Evolutionary conservation across 2,113 vertebrate genomes (phyloP).

Genomic region (Spea bombifrons): DNA sequence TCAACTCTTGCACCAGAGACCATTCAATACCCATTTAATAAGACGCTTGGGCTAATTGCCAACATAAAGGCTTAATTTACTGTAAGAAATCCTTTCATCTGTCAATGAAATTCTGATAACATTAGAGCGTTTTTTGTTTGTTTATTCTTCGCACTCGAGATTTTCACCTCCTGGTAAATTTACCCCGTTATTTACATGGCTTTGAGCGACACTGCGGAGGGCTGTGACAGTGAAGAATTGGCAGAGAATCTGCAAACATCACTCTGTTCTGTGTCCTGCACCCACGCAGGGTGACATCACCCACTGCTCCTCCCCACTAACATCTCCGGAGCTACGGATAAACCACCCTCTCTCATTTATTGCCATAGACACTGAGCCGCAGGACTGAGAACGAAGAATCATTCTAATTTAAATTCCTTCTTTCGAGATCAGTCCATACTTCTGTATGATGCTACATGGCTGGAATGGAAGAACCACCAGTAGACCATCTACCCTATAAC

Average conservation of each 20-base stretch:
- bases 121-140: not conserved
- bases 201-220: too few species aligned
- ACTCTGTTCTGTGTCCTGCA: constrained; percentile 14
- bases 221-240: not conserved
- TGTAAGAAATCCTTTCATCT: too few species aligned
- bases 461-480: not conserved
- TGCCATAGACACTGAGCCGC: not conserved
- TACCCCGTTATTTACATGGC: too few species aligned
- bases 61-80: too few species aligned
- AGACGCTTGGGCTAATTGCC: too few species aligned
- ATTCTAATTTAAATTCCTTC: not conserved
- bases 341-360: too few species aligned
- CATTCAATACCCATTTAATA: too few species aligned
- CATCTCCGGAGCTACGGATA: constrained; percentile 6
- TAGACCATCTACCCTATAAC: not conserved
- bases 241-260: not conserved
- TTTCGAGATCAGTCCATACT: not conserved
- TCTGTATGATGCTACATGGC: not conserved
- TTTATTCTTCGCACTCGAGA: not conserved
- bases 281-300: constrained; percentile 20
- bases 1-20: too few species aligned
- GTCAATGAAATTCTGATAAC: too few species aligned
- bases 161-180: not conserved
- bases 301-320: constrained; percentile 1
- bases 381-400: not conserved